phyloP scores from a whole-genome alignment of 2,888 invertebrate species.

The Archips xylosteana region DNA sequence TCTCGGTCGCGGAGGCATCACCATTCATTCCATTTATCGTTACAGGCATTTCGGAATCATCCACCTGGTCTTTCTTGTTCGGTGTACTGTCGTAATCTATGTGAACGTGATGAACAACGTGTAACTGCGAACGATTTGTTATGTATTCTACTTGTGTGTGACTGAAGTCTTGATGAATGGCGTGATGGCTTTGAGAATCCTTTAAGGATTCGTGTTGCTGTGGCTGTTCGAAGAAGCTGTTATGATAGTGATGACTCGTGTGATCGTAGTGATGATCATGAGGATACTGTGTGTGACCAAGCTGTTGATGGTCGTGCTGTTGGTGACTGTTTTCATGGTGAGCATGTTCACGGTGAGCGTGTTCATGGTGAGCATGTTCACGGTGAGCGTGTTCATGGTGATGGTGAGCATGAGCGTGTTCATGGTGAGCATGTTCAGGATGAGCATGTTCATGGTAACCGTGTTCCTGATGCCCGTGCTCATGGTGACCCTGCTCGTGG shows the following conservation, averaged over 20 bases:
- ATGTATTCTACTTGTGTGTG: slow-evolving; percentile 27
- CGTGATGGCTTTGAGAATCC: slow-evolving; percentile 7
- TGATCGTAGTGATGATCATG: slow-evolving; percentile 47
- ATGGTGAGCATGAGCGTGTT: no score
- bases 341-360: slow-evolving; percentile 46
- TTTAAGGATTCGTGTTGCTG: slow-evolving; percentile 42
- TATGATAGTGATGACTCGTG: slow-evolving; percentile 39
- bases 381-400: not conserved
- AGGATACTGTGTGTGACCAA: slow-evolving; percentile 44
- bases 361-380: slow-evolving; percentile 43
- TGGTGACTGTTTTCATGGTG: slow-evolving; percentile 41
- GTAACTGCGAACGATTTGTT: slow-evolving; percentile 29
- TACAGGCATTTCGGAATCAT: slow-evolving; percentile 46
- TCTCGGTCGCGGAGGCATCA: slow-evolving; percentile 62
- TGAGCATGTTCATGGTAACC: slow-evolving; percentile 32
- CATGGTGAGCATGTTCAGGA: slow-evolving; percentile 47
- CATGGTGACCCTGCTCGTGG: slow-evolving; percentile 28
- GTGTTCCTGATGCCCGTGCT: slow-evolving; percentile 40
- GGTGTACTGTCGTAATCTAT: slow-evolving; percentile 56
- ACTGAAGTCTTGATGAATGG: slow-evolving; percentile 12
- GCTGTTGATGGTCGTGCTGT: slow-evolving; percentile 30
- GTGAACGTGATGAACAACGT: slow-evolving; percentile 61
- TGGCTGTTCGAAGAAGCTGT: slow-evolving; percentile 44
- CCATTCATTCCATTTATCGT: slow-evolving; percentile 59
- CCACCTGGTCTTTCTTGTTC: slow-evolving; percentile 48